phyloP scores from a whole-genome alignment of 2,113 vertebrate species.

The Spea multiplicata region DNA sequence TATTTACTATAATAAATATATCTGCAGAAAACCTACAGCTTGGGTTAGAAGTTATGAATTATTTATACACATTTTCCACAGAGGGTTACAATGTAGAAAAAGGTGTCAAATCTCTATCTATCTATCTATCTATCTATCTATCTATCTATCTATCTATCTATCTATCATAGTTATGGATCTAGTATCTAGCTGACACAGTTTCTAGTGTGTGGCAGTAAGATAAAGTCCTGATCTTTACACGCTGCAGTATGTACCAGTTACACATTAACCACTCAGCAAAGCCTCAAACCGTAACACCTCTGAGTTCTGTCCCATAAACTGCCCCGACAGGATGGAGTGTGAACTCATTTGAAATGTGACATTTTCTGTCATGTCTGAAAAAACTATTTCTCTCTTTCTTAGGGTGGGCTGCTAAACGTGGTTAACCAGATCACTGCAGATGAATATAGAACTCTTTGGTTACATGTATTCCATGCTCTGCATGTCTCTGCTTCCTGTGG shows the following conservation, averaged over 20 bases:
- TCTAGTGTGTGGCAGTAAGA: too few relatives aligned
- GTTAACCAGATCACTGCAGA: slow-evolving; percentile 13
- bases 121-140: too few relatives aligned
- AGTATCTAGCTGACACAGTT: neutral
- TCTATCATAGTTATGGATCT: neutral
- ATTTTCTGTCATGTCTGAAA: neutral
- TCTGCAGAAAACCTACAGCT: too few relatives aligned
- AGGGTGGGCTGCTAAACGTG: slow-evolving; percentile 27
- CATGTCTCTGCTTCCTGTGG: slow-evolving; percentile 23
- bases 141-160: too few relatives aligned
- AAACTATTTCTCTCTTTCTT: neutral
- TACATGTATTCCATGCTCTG: neutral
- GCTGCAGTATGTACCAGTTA: too few relatives aligned
- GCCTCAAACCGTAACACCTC: neutral
- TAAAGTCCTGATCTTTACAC: neutral
- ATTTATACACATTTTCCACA: too few relatives aligned
- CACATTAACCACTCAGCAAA: neutral
- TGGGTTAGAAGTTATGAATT: too few relatives aligned
- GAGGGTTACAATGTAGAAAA: too few relatives aligned
- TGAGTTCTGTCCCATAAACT: neutral
- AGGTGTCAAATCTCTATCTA: too few relatives aligned
- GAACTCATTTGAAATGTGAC: neutral
- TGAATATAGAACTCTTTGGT: neutral
- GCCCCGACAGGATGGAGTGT: neutral
- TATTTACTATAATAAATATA: too few relatives aligned